Percentiles rank a stretch among this genome's conserved stretches.
These are phyloP conservation scores for Pangasius djambal DNA, from an alignment of 2,797 vertebrate genomes.

Conservation along the genomic window DNA sequence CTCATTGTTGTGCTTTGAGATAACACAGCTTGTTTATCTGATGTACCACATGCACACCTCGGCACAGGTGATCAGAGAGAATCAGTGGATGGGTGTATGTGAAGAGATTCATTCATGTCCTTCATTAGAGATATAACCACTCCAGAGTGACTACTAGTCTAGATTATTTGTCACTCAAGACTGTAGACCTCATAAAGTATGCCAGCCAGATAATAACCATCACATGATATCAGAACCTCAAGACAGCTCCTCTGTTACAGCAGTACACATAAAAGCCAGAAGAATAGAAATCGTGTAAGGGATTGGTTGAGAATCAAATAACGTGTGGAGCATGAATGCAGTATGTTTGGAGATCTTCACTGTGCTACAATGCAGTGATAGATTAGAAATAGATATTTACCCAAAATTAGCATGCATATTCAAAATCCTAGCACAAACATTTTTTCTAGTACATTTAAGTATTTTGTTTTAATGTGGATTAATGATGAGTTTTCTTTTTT, in stretches of 20 bases:
- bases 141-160: not conserved
- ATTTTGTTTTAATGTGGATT: not conserved
- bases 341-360: not conserved
- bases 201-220: not conserved
- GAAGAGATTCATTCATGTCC: constrained; percentile 5
- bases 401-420: constrained; percentile 9
- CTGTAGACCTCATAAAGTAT: constrained; percentile 17
- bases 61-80: constrained; percentile 18
- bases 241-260: not conserved
- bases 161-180: not conserved
- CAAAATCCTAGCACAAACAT: not conserved
- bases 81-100: not conserved
- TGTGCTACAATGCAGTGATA: constrained; percentile 17
- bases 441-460: not conserved
- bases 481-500: not conserved
- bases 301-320: constrained; percentile 21
- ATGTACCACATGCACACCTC: constrained; percentile 41
- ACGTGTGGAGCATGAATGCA: not conserved
- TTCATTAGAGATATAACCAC: not conserved
- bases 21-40: constrained; percentile 57
- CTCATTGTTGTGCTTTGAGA: not conserved
- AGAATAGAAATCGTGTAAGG: constrained; percentile 2
- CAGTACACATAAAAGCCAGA: not conserved
- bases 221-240: not conserved
- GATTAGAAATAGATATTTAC: not conserved